Evolutionary conservation across 2,888 invertebrate genomes (phyloP).

Genomic region (Mythimna loreyi): DNA sequence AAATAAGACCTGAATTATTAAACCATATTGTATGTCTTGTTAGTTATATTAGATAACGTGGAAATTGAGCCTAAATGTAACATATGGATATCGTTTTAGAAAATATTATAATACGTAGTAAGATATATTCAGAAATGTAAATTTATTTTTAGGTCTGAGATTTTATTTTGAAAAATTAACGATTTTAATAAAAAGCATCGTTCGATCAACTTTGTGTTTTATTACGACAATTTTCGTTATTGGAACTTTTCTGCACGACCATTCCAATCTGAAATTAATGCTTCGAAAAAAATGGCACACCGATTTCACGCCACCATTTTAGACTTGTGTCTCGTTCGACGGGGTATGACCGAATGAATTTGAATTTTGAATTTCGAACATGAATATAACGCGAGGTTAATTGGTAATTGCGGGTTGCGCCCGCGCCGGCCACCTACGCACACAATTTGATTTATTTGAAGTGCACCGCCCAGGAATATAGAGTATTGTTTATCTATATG

Average conservation of each 20-base stretch:
- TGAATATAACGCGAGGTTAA: slow-evolving; percentile 81
- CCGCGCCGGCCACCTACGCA: slow-evolving; percentile 84
- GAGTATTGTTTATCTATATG: slow-evolving; percentile 79
- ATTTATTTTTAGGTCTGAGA: slow-evolving; percentile 65
- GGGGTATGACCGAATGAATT: slow-evolving; percentile 77
- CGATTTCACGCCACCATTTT: slow-evolving; percentile 75
- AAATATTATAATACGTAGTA: slow-evolving; percentile 22
- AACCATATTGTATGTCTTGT: slow-evolving; percentile 29
- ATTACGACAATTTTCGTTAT: slow-evolving; percentile 11
- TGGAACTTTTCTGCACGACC: background rate
- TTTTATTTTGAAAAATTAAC: slow-evolving; percentile 69
- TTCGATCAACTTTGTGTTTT: slow-evolving; percentile 57
- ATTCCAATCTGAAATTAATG: slow-evolving; percentile 6
- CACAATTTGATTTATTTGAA: slow-evolving; percentile 82
- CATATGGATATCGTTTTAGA: slow-evolving; percentile 37
- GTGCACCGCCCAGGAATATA: slow-evolving; percentile 79
- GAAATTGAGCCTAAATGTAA: slow-evolving; percentile 61
- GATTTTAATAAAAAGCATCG: slow-evolving; percentile 69
- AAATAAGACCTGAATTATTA: slow-evolving; percentile 29
- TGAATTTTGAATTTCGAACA: slow-evolving; percentile 77
- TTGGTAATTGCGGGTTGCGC: slow-evolving; percentile 85
- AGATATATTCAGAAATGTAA: slow-evolving; percentile 41
- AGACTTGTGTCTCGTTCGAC: slow-evolving; percentile 70
- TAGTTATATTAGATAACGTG: slow-evolving; percentile 40
- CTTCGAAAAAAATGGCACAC: slow-evolving; percentile 34